phyloP scores from a whole-genome alignment of 2,888 invertebrate genomes.

The Dusona sp. region DNA sequence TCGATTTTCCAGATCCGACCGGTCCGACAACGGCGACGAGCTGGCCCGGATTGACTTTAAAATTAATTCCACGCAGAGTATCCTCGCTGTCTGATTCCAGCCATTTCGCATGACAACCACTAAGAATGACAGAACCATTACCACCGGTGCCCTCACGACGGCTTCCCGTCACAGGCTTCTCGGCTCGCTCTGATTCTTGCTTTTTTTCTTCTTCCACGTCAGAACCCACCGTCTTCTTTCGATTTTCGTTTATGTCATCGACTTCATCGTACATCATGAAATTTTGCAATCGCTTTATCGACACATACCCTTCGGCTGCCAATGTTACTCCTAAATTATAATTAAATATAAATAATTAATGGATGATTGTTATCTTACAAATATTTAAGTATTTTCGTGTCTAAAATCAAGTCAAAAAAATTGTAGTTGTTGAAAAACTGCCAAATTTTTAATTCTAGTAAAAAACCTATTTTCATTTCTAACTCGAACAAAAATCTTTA shows the following conservation, averaged over 20 bases:
- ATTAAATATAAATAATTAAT: slow-evolving; percentile 82
- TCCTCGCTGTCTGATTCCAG: slow-evolving; percentile 78
- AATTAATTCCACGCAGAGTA: slow-evolving; percentile 85
- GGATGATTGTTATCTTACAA: slow-evolving; percentile 57
- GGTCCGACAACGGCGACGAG: slow-evolving; percentile 89
- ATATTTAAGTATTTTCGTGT: not conserved
- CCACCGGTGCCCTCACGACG: slow-evolving; percentile 75
- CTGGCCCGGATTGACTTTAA: slow-evolving; percentile 85
- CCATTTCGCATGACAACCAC: slow-evolving; percentile 79
- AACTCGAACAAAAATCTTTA: no score
- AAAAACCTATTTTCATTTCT: not conserved
- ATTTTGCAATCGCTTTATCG: slow-evolving; percentile 87
- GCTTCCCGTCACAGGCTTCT: slow-evolving; percentile 76
- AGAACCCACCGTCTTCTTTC: slow-evolving; percentile 13
- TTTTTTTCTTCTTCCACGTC: slow-evolving; percentile 36
- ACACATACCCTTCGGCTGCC: slow-evolving; percentile 92
- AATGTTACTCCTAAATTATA: slow-evolving; percentile 90
- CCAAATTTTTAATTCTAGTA: not conserved
- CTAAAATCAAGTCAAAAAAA: not conserved
- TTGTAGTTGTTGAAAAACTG: not conserved
- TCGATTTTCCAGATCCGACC: slow-evolving; percentile 90
- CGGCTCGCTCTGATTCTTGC: slow-evolving; percentile 56
- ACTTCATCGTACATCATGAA: slow-evolving; percentile 87
- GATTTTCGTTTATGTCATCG: slow-evolving; percentile 61
- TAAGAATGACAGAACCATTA: slow-evolving; percentile 73